Base-by-base conservation (phyloP, 2,888 invertebrate genomes). In the Allygus modestus region DNA sequence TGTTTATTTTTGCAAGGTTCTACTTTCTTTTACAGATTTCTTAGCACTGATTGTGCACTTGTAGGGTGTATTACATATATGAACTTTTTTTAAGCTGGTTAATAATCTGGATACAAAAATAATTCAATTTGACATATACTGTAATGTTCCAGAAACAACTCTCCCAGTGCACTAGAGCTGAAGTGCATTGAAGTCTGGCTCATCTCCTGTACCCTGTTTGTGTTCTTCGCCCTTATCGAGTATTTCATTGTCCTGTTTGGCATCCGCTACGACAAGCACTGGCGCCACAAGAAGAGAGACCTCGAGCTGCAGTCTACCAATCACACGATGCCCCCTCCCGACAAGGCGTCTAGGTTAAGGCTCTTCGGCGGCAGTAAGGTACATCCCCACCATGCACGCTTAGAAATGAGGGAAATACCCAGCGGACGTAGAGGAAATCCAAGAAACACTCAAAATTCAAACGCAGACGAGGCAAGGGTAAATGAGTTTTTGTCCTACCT, bases 161-260 rank as follows among this genome's bases (percentile, higher is more conserved):
- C 93, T 33, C 93, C 93, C 33, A 93, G 93, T 88, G 93, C 93
- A 1, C 90, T 93, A 83, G 93, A 93, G 89, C 89, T 93, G 85
- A 93, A 93, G 89, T 93, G 93, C 89, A 93, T 94, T 87, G 94
- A 94, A 89, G 93, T 94, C 87, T 94, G 94, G 94, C 90, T 94
- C 89, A 93, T 94, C 89, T 93, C 93, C 65, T 94, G 94, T 91
- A 93, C 93, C 69, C 90, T 93, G 88, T 94, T 94, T 90, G 94
- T 93, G 86, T 94, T 94, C 90, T 91, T 93, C 87, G 93, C 94
- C 0, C 90, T 94, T 81, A 90, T 94, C 88, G 94, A 94, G 89
- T 94, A 93, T 89, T 93, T 93, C 88, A 92, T 94, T 87, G 93
- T 94, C 85, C 90, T 94, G 61, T 93, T 93, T 89, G 93, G 93